Evolutionary conservation across 2,888 invertebrate genomes (phyloP), one percentile per base, ranked within the genome.

Genomic region (Tortrix viridana): DNA sequence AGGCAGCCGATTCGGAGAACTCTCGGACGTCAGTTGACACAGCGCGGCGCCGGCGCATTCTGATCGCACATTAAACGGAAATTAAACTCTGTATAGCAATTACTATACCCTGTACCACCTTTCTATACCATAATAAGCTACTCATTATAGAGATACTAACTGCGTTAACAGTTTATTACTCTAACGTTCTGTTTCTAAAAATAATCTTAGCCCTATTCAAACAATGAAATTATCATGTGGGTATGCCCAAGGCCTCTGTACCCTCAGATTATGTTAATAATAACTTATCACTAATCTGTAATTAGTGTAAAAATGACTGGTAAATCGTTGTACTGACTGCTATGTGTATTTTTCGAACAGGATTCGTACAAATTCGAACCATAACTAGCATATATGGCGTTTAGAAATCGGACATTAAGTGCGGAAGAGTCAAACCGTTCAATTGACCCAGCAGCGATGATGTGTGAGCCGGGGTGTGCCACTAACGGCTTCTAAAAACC

Each of bases 401-500:
- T 78, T 76, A 77, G 77, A 75, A 76, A 73, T 73, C 71, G 64
- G 64, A 68, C 71, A 73, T 71, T 72, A 68, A 44, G 77, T 72
- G 73, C 79, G 75, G 76, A 76, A 77, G 74, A 76, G 70, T 72
- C 75, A 75, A 76, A 77, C 77, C 73, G 76, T 74, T 78, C 82
- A 79, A 81, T 82, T 86, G 85, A 89, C 86, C 87, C 80, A 74
- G 80, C 83, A 75, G 68, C 78, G 78, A 79, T 83, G 83, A 83
- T 82, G 79, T 78, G 77, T 74, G 76, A 76, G 78, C 76, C 77
- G 77, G 81, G 81, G 75, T 80, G 86, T 82, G 82, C 85, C 76
- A 82, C 81, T 88, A 84, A 86, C 85, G 82, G 79, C 82, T 84
- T 84, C 86, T 89, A 80, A 87, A 88, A 89, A 88, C 89, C 84